phyloP scores from a whole-genome alignment of 1,140 invertebrate species.

The Caerostris extrusa region DNA sequence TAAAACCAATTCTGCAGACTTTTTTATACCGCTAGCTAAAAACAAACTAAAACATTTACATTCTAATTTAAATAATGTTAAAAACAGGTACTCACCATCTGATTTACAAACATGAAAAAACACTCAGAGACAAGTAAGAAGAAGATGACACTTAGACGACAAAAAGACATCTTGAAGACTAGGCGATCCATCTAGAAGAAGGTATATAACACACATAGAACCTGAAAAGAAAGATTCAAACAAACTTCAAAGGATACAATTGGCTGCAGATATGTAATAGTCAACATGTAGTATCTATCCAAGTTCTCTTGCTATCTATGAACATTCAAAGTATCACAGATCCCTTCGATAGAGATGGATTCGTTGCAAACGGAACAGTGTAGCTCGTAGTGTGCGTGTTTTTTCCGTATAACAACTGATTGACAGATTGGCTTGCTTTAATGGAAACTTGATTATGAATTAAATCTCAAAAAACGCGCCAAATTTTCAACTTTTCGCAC shows the following conservation, averaged over 20 bases:
- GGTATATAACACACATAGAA: conserved; percentile 58
- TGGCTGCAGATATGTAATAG: background rate
- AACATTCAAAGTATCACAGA: conserved; percentile 23
- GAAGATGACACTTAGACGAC: conserved; percentile 65
- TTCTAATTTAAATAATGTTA: background rate
- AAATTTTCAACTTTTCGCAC: background rate
- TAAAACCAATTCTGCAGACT: background rate
- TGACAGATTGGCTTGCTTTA: too few species aligned
- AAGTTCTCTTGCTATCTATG: conserved; percentile 23
- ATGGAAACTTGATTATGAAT: too few species aligned
- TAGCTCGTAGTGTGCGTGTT: conserved; percentile 4
- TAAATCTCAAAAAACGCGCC: too few species aligned
- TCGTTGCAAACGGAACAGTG: background rate
- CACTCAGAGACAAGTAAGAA: conserved; percentile 67
- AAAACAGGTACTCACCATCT: conserved; percentile 62
- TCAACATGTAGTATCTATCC: conserved; percentile 8
- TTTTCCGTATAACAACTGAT: background rate
- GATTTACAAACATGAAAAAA: conserved; percentile 69
- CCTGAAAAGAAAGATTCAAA: conserved; percentile 72
- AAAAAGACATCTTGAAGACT: conserved; percentile 64
- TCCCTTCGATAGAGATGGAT: background rate
- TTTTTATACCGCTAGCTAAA: background rate
- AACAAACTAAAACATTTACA: background rate
- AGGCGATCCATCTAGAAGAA: conserved; percentile 55
- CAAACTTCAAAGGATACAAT: conserved; percentile 70